Evolutionary conservation across 2,888 invertebrate species (phyloP), one percentile per base, ranked within the genome.

Genomic region (Idaea straminata): DNA sequence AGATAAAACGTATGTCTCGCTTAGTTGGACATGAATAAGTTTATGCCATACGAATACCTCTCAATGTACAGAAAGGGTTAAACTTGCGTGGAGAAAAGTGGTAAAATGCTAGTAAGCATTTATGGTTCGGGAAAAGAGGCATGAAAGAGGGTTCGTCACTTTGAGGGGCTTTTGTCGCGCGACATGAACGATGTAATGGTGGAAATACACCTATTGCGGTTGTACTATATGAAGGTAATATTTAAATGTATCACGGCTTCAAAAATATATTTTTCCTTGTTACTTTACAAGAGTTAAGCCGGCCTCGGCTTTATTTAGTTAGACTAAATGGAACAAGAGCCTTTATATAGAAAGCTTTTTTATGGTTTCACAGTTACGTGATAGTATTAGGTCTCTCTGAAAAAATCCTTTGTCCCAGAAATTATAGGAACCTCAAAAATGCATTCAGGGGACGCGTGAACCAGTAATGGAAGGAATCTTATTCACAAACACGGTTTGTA

Each of bases 101-200:
- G 81, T 84, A 83, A 84, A 88, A 86, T 80, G 83, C 82, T 85
- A 82, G 82, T 83, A 83, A 86, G 83, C 86, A 84, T 87, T 88
- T 86, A 87, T 82, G 83, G 83, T 79, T 79, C 72, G 80, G 79
- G 79, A 80, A 80, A 79, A 74, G 75, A 75, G 79, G 76, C 74
- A 76, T 81, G 79, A 81, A 83, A 82, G 79, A 69, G 80, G 77
- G 79, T 76, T 77, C 79, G 78, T 81, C 81, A 81, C 77, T 79
- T 78, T 66, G 73, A 67, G 72, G 70, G 73, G 73, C 78, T 77
- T 83, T 87, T 84, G 84, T 85, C 76, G 78, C 76, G 75, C 80
- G 69, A 59, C 59, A 72, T 78, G 73, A 74, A 73, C 75, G 68
- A 68, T 74, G 67, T 71, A 70, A 69, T 72, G 69, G 72, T 70